Base-by-base conservation (phyloP, 2,797 vertebrate genomes). In the Momotus momota region DNA sequence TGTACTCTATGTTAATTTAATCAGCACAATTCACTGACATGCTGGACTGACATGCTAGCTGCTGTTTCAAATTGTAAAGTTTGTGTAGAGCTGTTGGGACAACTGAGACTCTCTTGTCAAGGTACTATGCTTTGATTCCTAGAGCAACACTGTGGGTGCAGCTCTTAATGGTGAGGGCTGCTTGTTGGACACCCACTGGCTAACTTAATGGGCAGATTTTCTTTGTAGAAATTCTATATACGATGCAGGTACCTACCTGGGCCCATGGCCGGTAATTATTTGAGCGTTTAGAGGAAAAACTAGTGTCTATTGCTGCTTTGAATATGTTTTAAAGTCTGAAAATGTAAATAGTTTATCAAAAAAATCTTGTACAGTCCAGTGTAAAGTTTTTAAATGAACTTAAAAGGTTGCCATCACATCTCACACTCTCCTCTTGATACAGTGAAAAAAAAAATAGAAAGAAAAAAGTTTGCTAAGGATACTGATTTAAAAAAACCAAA, bases 301-400 rank as follows among this genome's bases (percentile, higher is more conserved):
- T 99, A 99, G 99, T 99, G 99, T 99, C 98, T 99, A 99, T 99
- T 99, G 99, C 99, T 99, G 99, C 99, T 99, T 99, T 99, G 98
- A 99, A 98, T 98, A 99, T 98, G 98, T 99, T 99, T 99, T 99
- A 99, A 98, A 99, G 99, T 99, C 99, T 99, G 99, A 99, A 99
- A 99, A 99, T 99, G 99, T 99, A 99, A 99, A 99, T 99, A 99
- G 99, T 99, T 99, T 99, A 99, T 99, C 99, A 99, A 99, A 99
- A 98, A 98, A 98, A 99, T 98, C 99, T 99, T 99, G 99, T 99
- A 99, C 99, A 99, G 99, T 99, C 99, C 99, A 99, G 99, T 99
- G 99, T 99, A 99, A 99, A 99, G 99, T 99, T 99, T 99, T 99
- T 99, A 99, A 99, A 99, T 99, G 99, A 99, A 99, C 98, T 99